These are phyloP conservation scores for Mirounga angustirostris DNA, from an alignment of 2,113 vertebrate genomes.

Conservation along the genomic window DNA sequence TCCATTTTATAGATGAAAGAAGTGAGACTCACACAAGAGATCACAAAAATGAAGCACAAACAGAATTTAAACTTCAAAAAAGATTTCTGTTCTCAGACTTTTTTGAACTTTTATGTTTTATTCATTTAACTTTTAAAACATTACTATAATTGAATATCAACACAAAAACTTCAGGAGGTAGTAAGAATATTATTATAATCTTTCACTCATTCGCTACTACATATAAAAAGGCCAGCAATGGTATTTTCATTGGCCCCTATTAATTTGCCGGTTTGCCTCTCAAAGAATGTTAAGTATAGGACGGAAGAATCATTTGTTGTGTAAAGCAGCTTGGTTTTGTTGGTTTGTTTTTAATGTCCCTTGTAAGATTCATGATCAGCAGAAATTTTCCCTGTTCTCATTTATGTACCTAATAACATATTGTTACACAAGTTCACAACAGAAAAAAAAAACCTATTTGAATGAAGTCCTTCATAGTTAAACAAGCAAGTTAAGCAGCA, in stretches of 20 bases:
- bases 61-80: not conserved
- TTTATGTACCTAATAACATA: not conserved
- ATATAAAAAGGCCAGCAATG: constrained; percentile 79
- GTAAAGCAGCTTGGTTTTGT: not conserved
- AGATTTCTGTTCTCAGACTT: not conserved
- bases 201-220: constrained; percentile 78
- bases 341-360: not conserved
- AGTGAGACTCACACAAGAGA: not conserved
- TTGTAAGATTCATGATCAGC: not conserved
- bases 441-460: constrained; percentile 32
- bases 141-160: constrained; percentile 76
- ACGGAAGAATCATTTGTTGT: not conserved
- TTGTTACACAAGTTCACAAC: not conserved
- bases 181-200: constrained; percentile 68
- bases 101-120: constrained; percentile 60
- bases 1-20: not conserved
- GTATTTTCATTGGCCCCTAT: constrained; percentile 49
- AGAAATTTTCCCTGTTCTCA: constrained; percentile 36
- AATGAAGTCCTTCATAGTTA: constrained; percentile 38
- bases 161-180: constrained; percentile 66
- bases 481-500: constrained; percentile 52
- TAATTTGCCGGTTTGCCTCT: constrained; percentile 90
- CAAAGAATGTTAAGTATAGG: constrained; percentile 84
- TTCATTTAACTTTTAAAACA: constrained; percentile 71
- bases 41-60: not conserved